Evolutionary conservation across 2,797 vertebrate genomes (phyloP), one percentile per base, ranked within the genome.

Genomic region (Bryconaethiops microstoma): DNA sequence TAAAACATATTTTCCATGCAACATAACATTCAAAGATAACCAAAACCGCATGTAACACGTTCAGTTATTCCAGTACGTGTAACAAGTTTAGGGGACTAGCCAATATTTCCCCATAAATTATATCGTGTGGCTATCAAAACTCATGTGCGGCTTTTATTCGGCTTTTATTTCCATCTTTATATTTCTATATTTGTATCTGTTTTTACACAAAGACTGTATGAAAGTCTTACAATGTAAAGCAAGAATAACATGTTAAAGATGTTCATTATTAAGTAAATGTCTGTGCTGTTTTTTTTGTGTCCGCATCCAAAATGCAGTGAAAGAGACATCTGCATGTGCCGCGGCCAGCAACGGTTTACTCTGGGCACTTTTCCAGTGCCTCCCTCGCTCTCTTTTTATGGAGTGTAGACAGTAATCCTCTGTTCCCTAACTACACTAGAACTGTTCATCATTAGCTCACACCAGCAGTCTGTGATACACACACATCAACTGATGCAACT

Each of bases 351-450:
- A 62, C 6, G 13, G 29, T 62, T 68, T 64, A 40, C 39, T 17
- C 25, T 75, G 50, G 59, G 29, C 19, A 25, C 39, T 70, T 39
- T 71, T 65, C 71, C 48, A 17, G 54, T 81, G 48, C 25, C 25
- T 80, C 55, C n/a, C 50, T 73, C 45, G n/a, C 55, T 12, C 39
- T 19, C 8, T 60, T 8, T 83, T 29, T 72, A 55, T 55, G 19
- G 79, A 50, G 75, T 48, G n/a, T n/a, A 82, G 73, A 87, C 77
- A 83, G 71, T 78, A 73, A 65, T 52, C 29, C 74, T 76, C 82
- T 84, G 85, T 88, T 85, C 78, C 59, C 78, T n/a, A 63, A 76
- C 81, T 65, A 87, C 81, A 86, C 80, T 82, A 74, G 81, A 80
- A 62, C 71, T 74, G 80, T 86, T 88, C 84, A 88, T 52, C 55